A percentile compares a stretch with the other conserved stretches of the same genome.
phyloP scores from a whole-genome alignment of 2,888 invertebrate species.

The Pseudococcus longispinus region DNA sequence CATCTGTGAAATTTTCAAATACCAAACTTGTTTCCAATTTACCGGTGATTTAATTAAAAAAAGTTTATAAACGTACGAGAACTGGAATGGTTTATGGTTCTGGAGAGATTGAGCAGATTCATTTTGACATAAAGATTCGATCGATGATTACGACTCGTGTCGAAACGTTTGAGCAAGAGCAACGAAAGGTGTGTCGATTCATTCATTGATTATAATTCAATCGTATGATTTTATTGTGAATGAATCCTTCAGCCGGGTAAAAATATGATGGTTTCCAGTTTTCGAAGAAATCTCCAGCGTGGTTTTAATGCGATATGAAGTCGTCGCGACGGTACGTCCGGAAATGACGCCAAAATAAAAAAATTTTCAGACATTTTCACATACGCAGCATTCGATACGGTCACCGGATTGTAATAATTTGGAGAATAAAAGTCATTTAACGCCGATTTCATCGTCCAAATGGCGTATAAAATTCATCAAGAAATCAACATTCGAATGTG shows the following conservation, averaged over 20 bases:
- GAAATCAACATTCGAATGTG: background rate
- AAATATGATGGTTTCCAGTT: background rate
- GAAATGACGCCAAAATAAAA: background rate
- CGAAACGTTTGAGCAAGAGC: background rate
- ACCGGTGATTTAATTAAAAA: conserved; percentile 12
- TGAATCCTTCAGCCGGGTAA: background rate
- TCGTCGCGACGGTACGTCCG: background rate
- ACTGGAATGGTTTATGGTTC: background rate
- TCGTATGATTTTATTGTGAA: background rate
- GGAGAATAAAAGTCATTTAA: background rate
- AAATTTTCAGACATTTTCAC: background rate
- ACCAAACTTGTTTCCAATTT: conserved; percentile 17
- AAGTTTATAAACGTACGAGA: background rate
- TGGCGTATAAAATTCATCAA: background rate
- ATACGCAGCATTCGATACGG: background rate
- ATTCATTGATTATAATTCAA: conserved; percentile 1
- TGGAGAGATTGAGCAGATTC: background rate
- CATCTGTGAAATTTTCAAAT: conserved; percentile 30
- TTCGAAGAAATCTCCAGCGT: background rate
- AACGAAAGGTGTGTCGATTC: background rate
- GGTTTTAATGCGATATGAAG: background rate
- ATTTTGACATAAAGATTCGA: background rate
- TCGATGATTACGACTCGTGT: background rate
- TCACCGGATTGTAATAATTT: background rate
- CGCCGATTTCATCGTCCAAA: conserved; percentile 17